Evolutionary conservation across 2,797 vertebrate genomes (phyloP).

Genomic region (Rhincodon typus): DNA sequence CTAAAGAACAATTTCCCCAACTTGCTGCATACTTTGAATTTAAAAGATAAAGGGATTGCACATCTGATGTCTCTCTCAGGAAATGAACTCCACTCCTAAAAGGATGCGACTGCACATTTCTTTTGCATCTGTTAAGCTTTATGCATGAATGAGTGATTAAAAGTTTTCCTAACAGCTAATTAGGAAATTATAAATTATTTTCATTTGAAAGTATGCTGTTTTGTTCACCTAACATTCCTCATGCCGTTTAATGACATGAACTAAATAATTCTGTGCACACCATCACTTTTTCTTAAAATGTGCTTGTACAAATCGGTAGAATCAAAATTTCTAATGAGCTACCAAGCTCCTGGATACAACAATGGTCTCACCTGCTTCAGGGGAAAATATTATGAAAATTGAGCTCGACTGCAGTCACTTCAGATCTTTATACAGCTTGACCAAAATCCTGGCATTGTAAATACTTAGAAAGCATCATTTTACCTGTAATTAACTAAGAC

Average conservation of each 20-base stretch:
- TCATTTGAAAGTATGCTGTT: no score
- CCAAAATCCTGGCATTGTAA: not conserved
- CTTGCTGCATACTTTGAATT: not conserved
- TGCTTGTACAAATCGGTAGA: not conserved
- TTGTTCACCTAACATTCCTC: not conserved
- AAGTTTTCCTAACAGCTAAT: no score
- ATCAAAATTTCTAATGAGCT: not conserved
- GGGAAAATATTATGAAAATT: not conserved
- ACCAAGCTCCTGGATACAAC: not conserved
- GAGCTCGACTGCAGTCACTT: not conserved
- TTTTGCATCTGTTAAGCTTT: conserved; percentile 8
- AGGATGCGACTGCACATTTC: conserved; percentile 4
- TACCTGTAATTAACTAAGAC: not conserved
- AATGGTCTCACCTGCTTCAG: not conserved
- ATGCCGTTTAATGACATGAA: not conserved
- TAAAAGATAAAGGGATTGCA: not conserved
- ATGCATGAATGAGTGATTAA: not conserved
- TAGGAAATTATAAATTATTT: no score
- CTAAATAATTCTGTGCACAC: not conserved
- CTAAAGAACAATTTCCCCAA: not conserved
- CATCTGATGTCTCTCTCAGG: not conserved
- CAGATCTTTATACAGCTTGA: not conserved
- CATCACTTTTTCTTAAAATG: not conserved
- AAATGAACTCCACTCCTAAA: not conserved
- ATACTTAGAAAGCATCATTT: not conserved